A percentile compares a stretch with the other conserved stretches of the same genome.
phyloP scores from a whole-genome alignment of 2,113 vertebrate species.

The Cryptotis parvus region DNA sequence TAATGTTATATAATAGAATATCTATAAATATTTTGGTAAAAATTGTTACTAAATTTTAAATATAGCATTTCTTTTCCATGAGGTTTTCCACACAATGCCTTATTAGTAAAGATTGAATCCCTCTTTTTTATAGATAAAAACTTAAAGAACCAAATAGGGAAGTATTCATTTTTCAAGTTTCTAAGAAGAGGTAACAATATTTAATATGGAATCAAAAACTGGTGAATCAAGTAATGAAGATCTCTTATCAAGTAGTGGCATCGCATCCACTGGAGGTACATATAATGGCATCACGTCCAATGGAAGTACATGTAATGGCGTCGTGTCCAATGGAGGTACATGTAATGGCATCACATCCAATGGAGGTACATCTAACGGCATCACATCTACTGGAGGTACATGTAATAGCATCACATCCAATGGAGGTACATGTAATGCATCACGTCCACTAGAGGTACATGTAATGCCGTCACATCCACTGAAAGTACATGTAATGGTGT shows the following conservation, averaged over 20 bases:
- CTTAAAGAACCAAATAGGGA: conserved; percentile 67
- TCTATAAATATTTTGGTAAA: conserved; percentile 47
- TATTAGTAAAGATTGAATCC: conserved; percentile 56
- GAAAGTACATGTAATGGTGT: background rate
- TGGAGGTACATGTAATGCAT: background rate
- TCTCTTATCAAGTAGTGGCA: conserved; percentile 57
- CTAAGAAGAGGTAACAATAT: conserved; percentile 64
- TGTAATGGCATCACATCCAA: too few relatives aligned
- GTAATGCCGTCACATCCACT: too few relatives aligned
- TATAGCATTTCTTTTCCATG: background rate
- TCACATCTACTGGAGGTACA: conserved; percentile 52
- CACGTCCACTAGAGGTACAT: conserved; percentile 49
- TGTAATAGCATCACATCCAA: too few relatives aligned
- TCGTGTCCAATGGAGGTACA: conserved; percentile 54
- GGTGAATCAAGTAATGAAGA: conserved; percentile 74
- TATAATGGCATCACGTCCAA: too few relatives aligned
- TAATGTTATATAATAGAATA: conserved; percentile 32
- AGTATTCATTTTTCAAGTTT: conserved; percentile 67
- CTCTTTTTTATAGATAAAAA: conserved; percentile 73
- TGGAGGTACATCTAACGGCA: background rate
- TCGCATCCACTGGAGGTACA: conserved; percentile 55
- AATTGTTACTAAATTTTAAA: conserved; percentile 49
- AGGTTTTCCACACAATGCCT: background rate
- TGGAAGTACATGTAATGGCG: background rate
- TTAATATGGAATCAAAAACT: conserved; percentile 71